Percentiles rank a stretch among this genome's conserved stretches.
These are phyloP conservation scores for Ceratosolen fusciceps DNA, from an alignment of 1,140 invertebrate species.

Conservation along the genomic window DNA sequence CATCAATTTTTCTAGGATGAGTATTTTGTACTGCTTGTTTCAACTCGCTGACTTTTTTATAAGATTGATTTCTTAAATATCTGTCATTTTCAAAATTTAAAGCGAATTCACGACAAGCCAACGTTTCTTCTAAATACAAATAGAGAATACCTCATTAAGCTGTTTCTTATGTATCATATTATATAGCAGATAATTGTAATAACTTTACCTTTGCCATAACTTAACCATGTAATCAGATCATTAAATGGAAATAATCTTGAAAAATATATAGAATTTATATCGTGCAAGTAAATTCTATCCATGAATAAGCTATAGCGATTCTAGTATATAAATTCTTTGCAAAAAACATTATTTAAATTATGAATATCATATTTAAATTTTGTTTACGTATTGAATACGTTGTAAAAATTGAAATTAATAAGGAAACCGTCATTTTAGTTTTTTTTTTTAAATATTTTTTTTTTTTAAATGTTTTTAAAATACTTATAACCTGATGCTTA, in stretches of 20 bases:
- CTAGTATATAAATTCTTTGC: background rate
- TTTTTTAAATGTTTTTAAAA: too few relatives aligned
- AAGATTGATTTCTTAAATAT: conserved; percentile 93
- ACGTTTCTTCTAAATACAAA: conserved; percentile 75
- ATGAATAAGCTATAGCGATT: background rate
- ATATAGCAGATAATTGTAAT: conserved; percentile 14
- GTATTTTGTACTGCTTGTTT: conserved; percentile 83
- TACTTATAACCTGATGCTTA: too few relatives aligned
- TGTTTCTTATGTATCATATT: conserved; percentile 27
- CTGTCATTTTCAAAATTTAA: conserved; percentile 95
- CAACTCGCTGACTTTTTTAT: conserved; percentile 84
- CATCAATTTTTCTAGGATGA: conserved; percentile 79
- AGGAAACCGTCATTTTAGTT: too few relatives aligned
- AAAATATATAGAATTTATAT: conserved; percentile 79
- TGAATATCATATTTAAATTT: too few relatives aligned
- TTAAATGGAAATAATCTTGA: conserved; percentile 89
- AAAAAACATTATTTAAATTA: too few relatives aligned
- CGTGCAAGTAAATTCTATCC: conserved; percentile 51
- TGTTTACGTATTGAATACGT: too few relatives aligned
- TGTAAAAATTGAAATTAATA: too few relatives aligned
- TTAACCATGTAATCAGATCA: conserved; percentile 89
- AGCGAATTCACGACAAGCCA: conserved; percentile 92
- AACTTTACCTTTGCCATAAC: conserved; percentile 83
- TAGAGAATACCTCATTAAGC: conserved; percentile 1
- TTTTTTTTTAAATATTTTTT: too few relatives aligned